Conservation (phyloP, 2,888 invertebrate genomes). For the Agapetus fuscipes region DNA sequence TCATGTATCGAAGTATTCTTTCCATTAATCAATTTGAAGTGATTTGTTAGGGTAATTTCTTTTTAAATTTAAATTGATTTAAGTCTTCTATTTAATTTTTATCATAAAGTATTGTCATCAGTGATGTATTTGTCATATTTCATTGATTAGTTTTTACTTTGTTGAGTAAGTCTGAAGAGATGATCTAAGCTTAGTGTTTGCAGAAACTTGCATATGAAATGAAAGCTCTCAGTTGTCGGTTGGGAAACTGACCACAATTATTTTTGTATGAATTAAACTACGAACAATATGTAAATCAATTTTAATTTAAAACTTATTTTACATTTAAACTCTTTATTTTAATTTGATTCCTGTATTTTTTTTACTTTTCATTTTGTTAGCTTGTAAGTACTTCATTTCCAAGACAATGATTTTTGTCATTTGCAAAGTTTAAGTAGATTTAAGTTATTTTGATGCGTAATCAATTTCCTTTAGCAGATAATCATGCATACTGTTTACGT, state of each 20-base stretch:
- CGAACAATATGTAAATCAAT: neutral
- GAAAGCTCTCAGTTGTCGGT: neutral
- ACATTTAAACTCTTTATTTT: neutral
- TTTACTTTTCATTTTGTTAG: neutral
- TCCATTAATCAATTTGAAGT: neutral
- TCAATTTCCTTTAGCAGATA: neutral
- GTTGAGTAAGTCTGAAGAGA: too few species aligned
- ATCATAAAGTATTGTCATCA: neutral
- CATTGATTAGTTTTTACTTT: neutral
- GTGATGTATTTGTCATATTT: neutral
- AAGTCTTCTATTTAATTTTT: neutral
- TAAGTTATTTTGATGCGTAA: neutral
- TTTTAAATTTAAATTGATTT: neutral
- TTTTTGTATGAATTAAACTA: conserved; percentile 1
- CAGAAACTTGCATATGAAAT: too few species aligned
- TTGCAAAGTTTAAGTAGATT: neutral
- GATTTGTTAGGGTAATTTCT: too few species aligned
- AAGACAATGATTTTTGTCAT: neutral
- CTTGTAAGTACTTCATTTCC: neutral
- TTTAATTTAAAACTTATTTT: neutral
- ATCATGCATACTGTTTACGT: too few species aligned
- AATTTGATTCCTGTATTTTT: neutral
- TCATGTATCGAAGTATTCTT: neutral
- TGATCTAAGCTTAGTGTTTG: too few species aligned
- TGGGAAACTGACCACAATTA: too few species aligned